Evolutionary conservation across 2,797 vertebrate genomes (phyloP), one percentile per base, ranked within the genome.

Genomic region (Gambelia wislizenii): DNA sequence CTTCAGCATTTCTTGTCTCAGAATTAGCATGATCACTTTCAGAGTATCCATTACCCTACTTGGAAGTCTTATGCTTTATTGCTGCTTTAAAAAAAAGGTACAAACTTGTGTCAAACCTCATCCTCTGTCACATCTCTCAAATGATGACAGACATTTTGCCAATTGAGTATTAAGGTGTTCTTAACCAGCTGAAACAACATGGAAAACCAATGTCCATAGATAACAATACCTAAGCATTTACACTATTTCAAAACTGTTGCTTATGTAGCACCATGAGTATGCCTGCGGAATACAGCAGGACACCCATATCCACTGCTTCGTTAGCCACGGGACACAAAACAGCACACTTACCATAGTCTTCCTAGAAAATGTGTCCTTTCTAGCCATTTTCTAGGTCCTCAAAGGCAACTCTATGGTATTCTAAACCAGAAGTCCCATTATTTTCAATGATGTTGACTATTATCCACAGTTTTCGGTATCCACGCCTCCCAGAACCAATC

Each of bases 1-100:
- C 36, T 47, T 20, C 25, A 82, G 27, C 9, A 44, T 61, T 92
- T 92, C 78, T 93, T 74, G 52, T n/a, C 91, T 92, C 59, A 87
- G 56, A 9, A 0, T 74, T 18, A 47, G 61, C 64, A 39, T n/a
- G 47, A 14, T 14, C 0, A 33, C 93, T 91, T 92, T 87, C 59
- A 77, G 91, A 44, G 92, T 83, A 13, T 85, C 89, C 85, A 18
- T 74, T 74, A 42, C 16, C 86, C 89, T 87, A n/a, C 89, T 4
- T 54, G 49, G 27, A 13, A 69, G 2, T 70, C 18, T 44, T 33
- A 27, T 44, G 5, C 22, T 70, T 70, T 69, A 30, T 67, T 88
- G 75, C 44, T 78, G 30, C 33, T 83, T 83, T 84, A 22, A 22
- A 22, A 59, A 59, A 59, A 59, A 54, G 61, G 47, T 33, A 36